Conservation (phyloP, 2,113 vertebrate species). For the Grus americana region DNA sequence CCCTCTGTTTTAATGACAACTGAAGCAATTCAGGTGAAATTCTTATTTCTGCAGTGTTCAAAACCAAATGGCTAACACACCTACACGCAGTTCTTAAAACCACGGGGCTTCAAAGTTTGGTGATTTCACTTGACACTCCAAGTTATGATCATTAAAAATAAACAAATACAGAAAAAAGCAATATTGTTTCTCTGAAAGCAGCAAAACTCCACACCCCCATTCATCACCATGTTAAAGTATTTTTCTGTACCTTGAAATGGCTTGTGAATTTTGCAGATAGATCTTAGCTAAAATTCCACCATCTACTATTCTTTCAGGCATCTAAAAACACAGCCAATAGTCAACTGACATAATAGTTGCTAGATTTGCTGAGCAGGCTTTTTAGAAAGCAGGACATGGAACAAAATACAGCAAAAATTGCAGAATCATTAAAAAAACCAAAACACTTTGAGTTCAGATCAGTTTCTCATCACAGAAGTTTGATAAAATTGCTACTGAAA, state of each 20-base stretch:
- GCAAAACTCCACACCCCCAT: not conserved
- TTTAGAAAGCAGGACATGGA: not conserved
- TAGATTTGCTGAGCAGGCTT: not conserved
- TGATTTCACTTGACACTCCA: not conserved
- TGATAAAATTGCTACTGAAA: not conserved
- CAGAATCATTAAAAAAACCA: not conserved
- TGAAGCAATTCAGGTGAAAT: not conserved
- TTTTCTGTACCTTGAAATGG: not conserved
- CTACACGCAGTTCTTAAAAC: not conserved
- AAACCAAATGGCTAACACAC: not conserved
- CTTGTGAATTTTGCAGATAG: not conserved
- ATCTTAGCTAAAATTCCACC: not conserved
- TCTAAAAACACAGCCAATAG: not conserved
- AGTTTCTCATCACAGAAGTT: not conserved
- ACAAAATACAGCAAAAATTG: not conserved
- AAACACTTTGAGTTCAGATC: not conserved
- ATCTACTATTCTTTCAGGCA: not conserved
- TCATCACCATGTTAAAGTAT: not conserved
- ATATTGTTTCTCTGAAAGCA: not conserved
- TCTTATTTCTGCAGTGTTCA: not conserved
- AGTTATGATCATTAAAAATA: not conserved
- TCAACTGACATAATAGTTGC: not conserved
- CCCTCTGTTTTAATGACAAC: not conserved
- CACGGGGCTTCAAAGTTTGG: not conserved
- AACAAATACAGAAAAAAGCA: not conserved